Base-by-base conservation (phyloP, 2,888 invertebrate species). In the Agrenia bidenticulata region DNA sequence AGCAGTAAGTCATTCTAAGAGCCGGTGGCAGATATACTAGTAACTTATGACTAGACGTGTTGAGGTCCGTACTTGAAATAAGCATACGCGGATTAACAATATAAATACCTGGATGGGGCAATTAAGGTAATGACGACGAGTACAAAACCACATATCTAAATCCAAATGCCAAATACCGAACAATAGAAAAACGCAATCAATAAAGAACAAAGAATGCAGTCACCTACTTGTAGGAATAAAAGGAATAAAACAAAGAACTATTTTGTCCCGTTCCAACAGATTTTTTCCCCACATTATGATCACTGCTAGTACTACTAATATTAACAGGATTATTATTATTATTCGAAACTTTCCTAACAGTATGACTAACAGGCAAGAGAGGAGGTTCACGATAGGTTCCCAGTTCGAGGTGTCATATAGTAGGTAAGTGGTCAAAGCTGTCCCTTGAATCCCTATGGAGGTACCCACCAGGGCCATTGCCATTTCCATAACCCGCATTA, bases 381-480 rank as follows among this genome's bases (percentile, higher is more conserved):
- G 51, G 51, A 5, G 55, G 67, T 27, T 64, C 61, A 59, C 64
- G 57, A 26, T 59, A 64, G 4, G 37, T 41, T 63, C 63, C 63
- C 51, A 63, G n/a, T 59, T 73, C 73, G 57, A 61, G 68, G 56
- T 68, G 84, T 86, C 88, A 89, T 79, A 90, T 90, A 77, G 88
- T 89, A 67, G 90, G 90, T 72, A 89, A 81, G 61, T 77, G 77
- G 23, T 77, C 77, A 54, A 77, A 77, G 54, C 73, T 75, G 37
- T 73, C 74, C 37, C 73, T 70, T 11, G 72, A 70, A 60, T 73
- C 67, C 53, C 71, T 64, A 41, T 66, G 68, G 56, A 62, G 62
- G 32, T 66, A 66, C n/a, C 68, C 64, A 24, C 61, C 64, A 45
- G 49, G 64, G 21, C 64, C 24, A 42, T 61, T 64, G 5, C 32